phyloP scores from a whole-genome alignment of 2,888 invertebrate species.

The Listrodromus nycthemerus region DNA sequence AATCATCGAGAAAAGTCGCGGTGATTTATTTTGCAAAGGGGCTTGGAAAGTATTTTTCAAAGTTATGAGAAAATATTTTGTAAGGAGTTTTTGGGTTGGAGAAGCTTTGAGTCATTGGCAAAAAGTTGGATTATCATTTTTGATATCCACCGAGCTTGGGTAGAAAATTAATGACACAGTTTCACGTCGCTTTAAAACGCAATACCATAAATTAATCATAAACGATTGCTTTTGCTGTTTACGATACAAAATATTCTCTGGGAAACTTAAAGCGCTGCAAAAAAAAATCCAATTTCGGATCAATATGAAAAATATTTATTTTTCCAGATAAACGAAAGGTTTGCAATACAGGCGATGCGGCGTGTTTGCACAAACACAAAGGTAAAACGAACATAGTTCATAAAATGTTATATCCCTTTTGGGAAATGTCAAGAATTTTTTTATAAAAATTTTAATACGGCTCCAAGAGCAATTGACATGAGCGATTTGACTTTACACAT shows the following conservation, averaged over 20 bases:
- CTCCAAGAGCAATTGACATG: not conserved
- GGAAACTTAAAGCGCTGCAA: not conserved
- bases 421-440: not conserved
- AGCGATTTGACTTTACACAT: not conserved
- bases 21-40: too few species aligned
- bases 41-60: too few species aligned
- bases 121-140: too few species aligned
- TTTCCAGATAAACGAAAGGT: conserved; percentile 70
- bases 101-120: too few species aligned
- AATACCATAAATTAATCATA: too few species aligned
- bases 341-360: conserved; percentile 72
- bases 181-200: too few species aligned
- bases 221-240: not conserved
- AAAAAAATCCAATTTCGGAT: too few species aligned
- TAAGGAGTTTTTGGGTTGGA: too few species aligned
- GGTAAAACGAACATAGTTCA: conserved; percentile 68
- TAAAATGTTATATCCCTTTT: not conserved
- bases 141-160: too few species aligned
- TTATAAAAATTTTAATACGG: not conserved
- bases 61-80: too few species aligned
- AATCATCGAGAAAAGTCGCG: too few species aligned
- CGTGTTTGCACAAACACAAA: conserved; percentile 71
- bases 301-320: conserved; percentile 1
- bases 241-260: not conserved
- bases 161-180: too few species aligned